Evolutionary conservation across 2,888 invertebrate species (phyloP).

Genomic region (Phengaris arion): DNA sequence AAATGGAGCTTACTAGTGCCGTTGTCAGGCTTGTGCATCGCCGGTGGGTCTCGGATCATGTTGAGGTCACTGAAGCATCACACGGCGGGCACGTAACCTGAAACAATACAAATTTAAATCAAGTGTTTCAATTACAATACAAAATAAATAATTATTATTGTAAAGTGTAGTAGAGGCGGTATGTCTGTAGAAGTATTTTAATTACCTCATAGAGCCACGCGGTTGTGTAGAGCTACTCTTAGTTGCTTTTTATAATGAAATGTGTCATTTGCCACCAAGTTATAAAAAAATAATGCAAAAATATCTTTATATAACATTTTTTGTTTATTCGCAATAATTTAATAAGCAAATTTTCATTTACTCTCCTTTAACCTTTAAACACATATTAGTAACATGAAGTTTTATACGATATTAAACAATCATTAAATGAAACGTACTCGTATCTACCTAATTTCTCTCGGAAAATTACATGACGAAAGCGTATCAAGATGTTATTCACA

Average conservation of each 20-base stretch:
- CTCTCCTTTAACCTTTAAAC: not conserved
- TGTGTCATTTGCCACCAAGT: too few relatives aligned
- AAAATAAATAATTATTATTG: too few relatives aligned
- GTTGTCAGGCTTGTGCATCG: constrained; percentile 76
- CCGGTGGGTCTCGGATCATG: constrained; percentile 78
- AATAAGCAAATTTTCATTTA: not conserved
- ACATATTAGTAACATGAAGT: not conserved
- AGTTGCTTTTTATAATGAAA: too few relatives aligned
- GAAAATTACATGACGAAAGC: not conserved
- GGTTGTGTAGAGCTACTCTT: too few relatives aligned
- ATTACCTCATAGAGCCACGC: too few relatives aligned
- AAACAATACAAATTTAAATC: constrained; percentile 48
- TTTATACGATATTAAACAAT: not conserved
- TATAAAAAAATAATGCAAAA: too few relatives aligned
- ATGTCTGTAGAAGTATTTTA: too few relatives aligned
- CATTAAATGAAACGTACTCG: not conserved
- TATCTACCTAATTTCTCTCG: not conserved
- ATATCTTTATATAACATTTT: too few relatives aligned
- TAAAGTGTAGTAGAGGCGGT: too few relatives aligned
- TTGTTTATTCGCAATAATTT: too few relatives aligned
- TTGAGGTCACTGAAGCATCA: constrained; percentile 70
- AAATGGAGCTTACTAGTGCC: constrained; percentile 60
- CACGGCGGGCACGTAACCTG: constrained; percentile 54
- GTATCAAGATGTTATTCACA: not conserved
- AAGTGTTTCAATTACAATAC: too few relatives aligned